Evolutionary conservation across 30 jellyfish, hydroid and myxozoan genomes (phyloP).

Genomic region (Hydractinia symbiolongicarpus): DNA sequence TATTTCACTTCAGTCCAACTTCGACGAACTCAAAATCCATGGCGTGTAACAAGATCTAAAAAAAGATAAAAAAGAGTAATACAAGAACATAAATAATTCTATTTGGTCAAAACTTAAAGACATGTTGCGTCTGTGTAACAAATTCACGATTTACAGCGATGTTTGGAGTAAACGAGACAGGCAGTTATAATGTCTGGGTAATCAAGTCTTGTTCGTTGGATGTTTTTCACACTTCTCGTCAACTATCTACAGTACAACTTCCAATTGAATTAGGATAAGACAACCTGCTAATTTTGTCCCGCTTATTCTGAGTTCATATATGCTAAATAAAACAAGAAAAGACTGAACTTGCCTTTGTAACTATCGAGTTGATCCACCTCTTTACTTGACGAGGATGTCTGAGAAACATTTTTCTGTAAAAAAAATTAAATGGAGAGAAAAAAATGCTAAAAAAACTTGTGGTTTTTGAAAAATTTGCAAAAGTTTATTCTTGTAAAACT

Average conservation of each 20-base stretch:
- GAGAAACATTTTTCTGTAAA: not conserved
- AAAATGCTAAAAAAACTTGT: not conserved
- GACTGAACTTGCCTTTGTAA: slow-evolving; percentile 45
- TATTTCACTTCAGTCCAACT: no score
- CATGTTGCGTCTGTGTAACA: no score
- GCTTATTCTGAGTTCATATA: not conserved
- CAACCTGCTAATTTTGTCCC: no score
- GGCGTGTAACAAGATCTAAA: slow-evolving; percentile 1
- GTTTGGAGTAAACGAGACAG: no score
- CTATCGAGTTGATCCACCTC: slow-evolving; percentile 50
- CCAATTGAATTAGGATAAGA: no score
- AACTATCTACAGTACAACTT: no score
- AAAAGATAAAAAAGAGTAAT: not conserved
- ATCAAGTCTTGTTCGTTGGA: no score
- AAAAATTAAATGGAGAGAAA: not conserved
- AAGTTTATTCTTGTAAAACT: no score
- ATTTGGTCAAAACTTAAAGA: not conserved
- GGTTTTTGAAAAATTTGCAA: no score
- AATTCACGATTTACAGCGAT: no score
- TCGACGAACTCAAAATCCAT: not conserved
- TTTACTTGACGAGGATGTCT: not conserved
- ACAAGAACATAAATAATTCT: not conserved
- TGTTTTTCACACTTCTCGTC: no score
- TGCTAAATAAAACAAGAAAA: not conserved
- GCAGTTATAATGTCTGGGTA: no score